phyloP scores from a whole-genome alignment of 2,888 invertebrate species.

The Acanthosepion esculentum region DNA sequence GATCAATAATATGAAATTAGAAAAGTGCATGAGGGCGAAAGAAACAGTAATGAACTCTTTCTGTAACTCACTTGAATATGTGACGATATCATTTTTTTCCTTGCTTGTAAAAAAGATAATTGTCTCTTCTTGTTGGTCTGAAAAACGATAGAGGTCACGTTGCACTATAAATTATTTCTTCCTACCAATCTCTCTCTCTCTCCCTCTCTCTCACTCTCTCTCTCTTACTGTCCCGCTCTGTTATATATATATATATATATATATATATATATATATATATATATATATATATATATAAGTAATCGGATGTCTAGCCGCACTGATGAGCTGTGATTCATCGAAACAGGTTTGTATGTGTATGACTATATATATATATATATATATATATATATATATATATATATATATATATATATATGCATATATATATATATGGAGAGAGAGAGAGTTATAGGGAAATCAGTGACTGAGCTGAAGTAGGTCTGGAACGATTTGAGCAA shows the following conservation, averaged over 20 bases:
- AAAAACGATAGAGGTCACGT: not conserved
- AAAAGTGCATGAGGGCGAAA: not conserved
- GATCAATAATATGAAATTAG: constrained; percentile 9
- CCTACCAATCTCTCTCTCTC: not conserved
- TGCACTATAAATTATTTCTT: not conserved
- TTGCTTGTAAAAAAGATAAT: not conserved
- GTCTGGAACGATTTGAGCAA: no score
- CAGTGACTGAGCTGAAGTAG: no score
- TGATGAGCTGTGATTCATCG: no score
- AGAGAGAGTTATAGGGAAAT: no score
- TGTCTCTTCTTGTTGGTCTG: not conserved
- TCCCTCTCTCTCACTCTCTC: not conserved
- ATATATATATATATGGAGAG: no score
- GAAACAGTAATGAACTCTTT: not conserved
- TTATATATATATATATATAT: not conserved
- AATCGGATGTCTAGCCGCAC: no score
- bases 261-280: constrained; percentile 33
- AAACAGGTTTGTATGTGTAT: no score
- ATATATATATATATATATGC: no score
- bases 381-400: no score
- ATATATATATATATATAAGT: not conserved
- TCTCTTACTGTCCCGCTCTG: not conserved
- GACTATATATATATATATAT: no score
- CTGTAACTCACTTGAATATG: not conserved
- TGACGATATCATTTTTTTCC: not conserved